Evolutionary conservation across 1,140 invertebrate genomes (phyloP), one percentile per base, ranked within the genome.

Genomic region (Cyclina sinensis): DNA sequence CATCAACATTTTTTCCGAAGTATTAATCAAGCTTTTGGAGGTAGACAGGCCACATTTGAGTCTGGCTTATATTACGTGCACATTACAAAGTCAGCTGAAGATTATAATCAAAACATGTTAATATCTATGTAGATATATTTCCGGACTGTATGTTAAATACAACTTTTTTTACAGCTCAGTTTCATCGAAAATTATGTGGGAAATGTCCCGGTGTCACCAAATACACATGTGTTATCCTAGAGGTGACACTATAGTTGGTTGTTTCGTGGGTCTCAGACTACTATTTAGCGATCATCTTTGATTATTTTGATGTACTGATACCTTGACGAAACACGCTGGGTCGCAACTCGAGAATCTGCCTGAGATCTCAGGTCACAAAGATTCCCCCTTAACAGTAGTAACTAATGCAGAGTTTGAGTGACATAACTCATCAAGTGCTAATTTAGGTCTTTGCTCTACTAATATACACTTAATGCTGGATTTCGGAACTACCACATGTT

Each of bases 401-500:
- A 48, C 27, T 51, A 78, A 54, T 51, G 43, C 46, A 51, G 43
- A 16, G 21, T 78, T 78, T 78, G 74, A 78, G 14, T 78, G 74
- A 78, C 74, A 78, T 78, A 78, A 78, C 74, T 51, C 74, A 78
- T 78, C 46, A 74, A 24, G 21, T 0, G 1, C 21, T 37, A 27
- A 70, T 70, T 70, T 27, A 70, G 65, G 65, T 37, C 32, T 37
- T 4, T 70, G 65, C 2, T 27, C 65, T 37, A 70, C 65, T 70
- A 70, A 18, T 37, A 70, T 11, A 70, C 3, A 37, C 2, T 37
- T 14, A 16, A 1, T 18, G 12, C 9, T 70, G 4, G 11, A 18
- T 70, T 70, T 65, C 21, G 24, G 65, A 27, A 48, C 74, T 37
- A 78, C 74, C 74, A 78, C 39, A 54, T 78, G 74, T 78, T 37